These are phyloP conservation scores for Microtus pennsylvanicus DNA, from an alignment of 2,113 vertebrate genomes.

Conservation along the genomic window DNA sequence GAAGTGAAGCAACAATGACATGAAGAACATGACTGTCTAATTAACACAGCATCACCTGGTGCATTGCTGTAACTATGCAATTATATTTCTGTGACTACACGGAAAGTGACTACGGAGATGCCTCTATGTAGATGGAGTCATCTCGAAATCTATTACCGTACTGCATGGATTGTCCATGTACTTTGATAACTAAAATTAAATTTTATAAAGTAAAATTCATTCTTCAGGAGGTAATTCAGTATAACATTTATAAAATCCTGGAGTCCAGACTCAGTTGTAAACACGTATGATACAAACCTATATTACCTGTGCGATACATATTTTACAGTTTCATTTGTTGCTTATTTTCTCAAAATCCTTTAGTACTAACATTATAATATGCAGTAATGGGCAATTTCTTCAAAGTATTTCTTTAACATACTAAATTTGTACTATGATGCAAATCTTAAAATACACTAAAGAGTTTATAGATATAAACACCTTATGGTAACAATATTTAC, in stretches of 20 bases:
- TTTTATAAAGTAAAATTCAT: constrained; percentile 4
- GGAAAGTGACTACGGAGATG: constrained; percentile 57
- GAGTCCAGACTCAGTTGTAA: constrained; percentile 12
- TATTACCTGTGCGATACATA: not conserved
- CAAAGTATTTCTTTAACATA: constrained; percentile 30
- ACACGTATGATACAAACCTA: not conserved
- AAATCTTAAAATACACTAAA: constrained; percentile 28
- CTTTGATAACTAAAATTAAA: constrained; percentile 8
- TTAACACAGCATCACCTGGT: constrained; percentile 72
- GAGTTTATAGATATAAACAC: not conserved
- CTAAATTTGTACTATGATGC: not conserved
- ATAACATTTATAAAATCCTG: not conserved
- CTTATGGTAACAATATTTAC: not conserved
- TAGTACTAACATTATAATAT: not conserved
- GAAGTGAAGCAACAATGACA: constrained; percentile 64
- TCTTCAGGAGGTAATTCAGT: constrained; percentile 20
- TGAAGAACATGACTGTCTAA: constrained; percentile 76
- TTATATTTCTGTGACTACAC: constrained; percentile 75
- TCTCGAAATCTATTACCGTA: not conserved
- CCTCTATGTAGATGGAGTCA: not conserved
- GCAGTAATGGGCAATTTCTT: not conserved
- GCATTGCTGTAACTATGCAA: constrained; percentile 71
- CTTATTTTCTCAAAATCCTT: not conserved
- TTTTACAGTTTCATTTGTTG: not conserved
- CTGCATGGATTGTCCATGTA: constrained; percentile 1